A percentile compares a stretch with the other conserved stretches of the same genome.
phyloP scores from a whole-genome alignment of 2,113 vertebrate genomes.

The Poeciliopsis retropinna region DNA sequence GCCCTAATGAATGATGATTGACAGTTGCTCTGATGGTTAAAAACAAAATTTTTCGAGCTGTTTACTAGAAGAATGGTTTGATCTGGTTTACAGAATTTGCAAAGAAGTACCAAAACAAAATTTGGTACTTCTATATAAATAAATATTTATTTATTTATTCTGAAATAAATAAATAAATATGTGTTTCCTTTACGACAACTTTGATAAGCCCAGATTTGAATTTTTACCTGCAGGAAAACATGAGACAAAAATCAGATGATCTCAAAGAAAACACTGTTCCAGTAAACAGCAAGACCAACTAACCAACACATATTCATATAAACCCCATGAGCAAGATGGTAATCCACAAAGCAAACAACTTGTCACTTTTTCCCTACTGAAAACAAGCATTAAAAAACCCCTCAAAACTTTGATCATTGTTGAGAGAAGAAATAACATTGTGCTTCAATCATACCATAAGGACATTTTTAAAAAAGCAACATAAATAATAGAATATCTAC shows the following conservation, averaged over 20 bases:
- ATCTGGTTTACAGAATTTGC: conserved; percentile 5
- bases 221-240: background rate
- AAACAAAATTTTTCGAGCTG: conserved; percentile 81
- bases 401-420: conserved; percentile 18
- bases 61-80: conserved; percentile 37
- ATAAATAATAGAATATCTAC: conserved; percentile 67
- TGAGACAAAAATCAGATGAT: conserved; percentile 53
- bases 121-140: too few species aligned
- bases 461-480: conserved; percentile 43
- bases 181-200: background rate
- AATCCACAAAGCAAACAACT: conserved; percentile 51
- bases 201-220: background rate
- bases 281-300: conserved; percentile 50
- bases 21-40: conserved; percentile 87
- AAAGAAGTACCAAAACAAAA: background rate
- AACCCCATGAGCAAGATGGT: conserved; percentile 64
- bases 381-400: conserved; percentile 2
- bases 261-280: conserved; percentile 62
- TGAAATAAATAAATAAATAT: too few species aligned
- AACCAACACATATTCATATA: conserved; percentile 69
- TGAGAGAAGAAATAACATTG: conserved; percentile 24
- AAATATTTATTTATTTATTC: background rate
- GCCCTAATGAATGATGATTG: conserved; percentile 77
- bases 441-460: conserved; percentile 39
- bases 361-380: conserved; percentile 14